Evolutionary conservation across 2,797 vertebrate genomes (phyloP), one percentile per base, ranked within the genome.

Genomic region (Cuniculus paca): DNA sequence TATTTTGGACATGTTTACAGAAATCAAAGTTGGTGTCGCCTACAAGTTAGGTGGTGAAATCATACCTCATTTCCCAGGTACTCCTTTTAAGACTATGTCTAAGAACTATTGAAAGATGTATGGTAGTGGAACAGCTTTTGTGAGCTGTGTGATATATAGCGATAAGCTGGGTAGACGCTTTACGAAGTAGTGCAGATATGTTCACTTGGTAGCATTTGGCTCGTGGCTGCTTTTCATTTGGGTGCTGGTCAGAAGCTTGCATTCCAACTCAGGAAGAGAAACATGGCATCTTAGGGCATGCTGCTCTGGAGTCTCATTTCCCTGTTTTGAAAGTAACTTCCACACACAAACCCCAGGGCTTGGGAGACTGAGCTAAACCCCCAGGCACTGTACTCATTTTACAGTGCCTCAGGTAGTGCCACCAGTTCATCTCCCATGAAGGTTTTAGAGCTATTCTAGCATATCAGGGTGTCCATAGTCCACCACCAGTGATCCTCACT

Each of bases 31-130:
- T 97, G 99, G 99, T 60, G 97, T 99, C 96, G 99, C 99, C 2
- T 99, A 99, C 98, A 99, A 99, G 98, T 98, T 99, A 96, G 98
- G 99, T 98, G 98, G 98, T 96, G 98, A 99, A 98, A 98, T 97
- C 93, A 99, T 99, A 99, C 99, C 99, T 99, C 98, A 99, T 98
- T 99, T 99, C 97, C 99, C 99, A 99, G 99, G 99, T 99, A 98
- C 96, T 97, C 42, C 80, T 87, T 80, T 80, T 74, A 34, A 58
- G 60, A 20, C 19, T 88, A 1, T 61, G 3, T 48, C 24, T 90
- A 85, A 39, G 63, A 31, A 85, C 19, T 91, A 19, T 61, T 83
- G 61, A 65, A 50, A 60, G 50, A n/a, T 60, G 16, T 45, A 56
- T 36, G 17, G 17, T 50, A 54, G 45, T 94, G 39, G 26, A 68